Evolutionary conservation across 2,113 vertebrate species (phyloP).

Genomic region (Cariama cristata): DNA sequence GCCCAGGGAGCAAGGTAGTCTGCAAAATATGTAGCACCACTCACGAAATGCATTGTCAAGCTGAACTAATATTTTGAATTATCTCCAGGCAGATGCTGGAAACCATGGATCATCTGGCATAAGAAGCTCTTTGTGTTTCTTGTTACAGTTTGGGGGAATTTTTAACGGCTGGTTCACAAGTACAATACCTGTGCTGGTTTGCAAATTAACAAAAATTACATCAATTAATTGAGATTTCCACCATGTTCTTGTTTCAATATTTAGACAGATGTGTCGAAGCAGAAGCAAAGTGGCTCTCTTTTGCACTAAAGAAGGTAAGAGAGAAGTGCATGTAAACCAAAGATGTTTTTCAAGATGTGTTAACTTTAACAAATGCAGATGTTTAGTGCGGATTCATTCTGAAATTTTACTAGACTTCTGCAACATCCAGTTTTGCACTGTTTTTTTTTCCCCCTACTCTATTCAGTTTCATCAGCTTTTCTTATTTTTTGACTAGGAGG

Average conservation of each 20-base stretch:
- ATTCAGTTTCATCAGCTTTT: neutral
- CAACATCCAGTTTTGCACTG: neutral
- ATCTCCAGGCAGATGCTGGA: neutral
- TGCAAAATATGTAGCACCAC: neutral
- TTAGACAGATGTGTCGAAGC: constrained; percentile 87
- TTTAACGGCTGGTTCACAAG: neutral
- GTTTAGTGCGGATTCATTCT: neutral
- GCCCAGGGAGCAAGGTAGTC: neutral
- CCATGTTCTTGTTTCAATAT: constrained; percentile 61
- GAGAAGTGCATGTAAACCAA: neutral
- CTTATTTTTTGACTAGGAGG: neutral
- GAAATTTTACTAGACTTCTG: neutral
- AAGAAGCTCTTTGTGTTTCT: neutral
- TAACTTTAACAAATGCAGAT: neutral
- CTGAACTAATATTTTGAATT: constrained; percentile 7
- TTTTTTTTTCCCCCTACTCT: neutral
- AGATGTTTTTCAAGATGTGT: neutral
- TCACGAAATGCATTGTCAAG: neutral
- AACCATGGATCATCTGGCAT: neutral
- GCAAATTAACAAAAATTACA: neutral
- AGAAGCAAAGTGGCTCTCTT: constrained; percentile 85
- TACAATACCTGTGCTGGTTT: neutral
- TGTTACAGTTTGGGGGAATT: neutral
- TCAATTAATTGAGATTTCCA: neutral
- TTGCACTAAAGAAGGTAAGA: constrained; percentile 88